Conservation (phyloP, 2,888 invertebrate genomes). For the Thymelicus acteon region DNA sequence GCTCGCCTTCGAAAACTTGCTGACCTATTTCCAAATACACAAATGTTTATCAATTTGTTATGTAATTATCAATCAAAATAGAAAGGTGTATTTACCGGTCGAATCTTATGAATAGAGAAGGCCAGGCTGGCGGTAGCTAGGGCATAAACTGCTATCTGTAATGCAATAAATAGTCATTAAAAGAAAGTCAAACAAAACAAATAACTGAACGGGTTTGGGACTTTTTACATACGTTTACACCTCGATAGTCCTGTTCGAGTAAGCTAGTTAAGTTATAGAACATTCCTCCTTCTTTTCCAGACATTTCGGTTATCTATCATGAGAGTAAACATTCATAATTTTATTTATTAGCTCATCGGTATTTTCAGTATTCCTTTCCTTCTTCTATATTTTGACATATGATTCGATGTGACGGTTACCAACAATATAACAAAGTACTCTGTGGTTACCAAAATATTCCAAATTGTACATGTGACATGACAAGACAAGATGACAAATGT, state of each 20-base stretch:
- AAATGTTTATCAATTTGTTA: conserved; percentile 50
- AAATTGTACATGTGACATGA: too few relatives aligned
- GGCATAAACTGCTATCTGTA: conserved; percentile 85
- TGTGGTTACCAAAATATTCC: too few relatives aligned
- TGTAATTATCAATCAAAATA: conserved; percentile 59
- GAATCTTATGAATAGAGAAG: conserved; percentile 83
- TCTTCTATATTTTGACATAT: conserved; percentile 20
- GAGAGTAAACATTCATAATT: conserved; percentile 60
- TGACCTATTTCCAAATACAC: conserved; percentile 68
- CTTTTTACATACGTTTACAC: conserved; percentile 70
- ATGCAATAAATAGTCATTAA: conserved; percentile 46
- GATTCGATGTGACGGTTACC: background rate
- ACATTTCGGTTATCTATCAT: conserved; percentile 57
- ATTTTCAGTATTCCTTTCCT: conserved; percentile 59
- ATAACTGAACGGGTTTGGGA: conserved; percentile 5
- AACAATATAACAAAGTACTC: too few relatives aligned
- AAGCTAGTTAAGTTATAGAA: conserved; percentile 64
- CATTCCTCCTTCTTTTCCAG: conserved; percentile 62
- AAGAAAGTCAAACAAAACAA: conserved; percentile 39
- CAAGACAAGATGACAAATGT: too few relatives aligned
- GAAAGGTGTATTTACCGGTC: conserved; percentile 79
- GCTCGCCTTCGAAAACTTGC: conserved; percentile 85
- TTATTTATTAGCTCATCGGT: conserved; percentile 65
- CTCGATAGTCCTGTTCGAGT: conserved; percentile 76
- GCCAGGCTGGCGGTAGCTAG: conserved; percentile 83